These are phyloP conservation scores for Leucoma salicis DNA, from an alignment of 2,888 invertebrate genomes.

Conservation along the genomic window DNA sequence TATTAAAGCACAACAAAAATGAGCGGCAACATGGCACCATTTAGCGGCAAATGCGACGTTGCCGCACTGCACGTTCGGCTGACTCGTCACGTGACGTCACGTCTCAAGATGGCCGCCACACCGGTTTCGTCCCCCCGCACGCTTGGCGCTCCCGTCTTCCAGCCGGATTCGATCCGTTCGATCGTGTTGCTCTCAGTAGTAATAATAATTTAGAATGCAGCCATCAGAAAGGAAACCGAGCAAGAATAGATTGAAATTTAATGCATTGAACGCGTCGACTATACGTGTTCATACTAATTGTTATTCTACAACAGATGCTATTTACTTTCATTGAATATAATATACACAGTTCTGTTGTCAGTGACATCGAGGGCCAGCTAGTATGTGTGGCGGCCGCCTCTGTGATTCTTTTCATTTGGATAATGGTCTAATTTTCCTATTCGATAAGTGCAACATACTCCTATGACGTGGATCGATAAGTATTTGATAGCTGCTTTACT, in stretches of 20 bases:
- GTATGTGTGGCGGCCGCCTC: slow-evolving; percentile 43
- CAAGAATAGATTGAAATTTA: slow-evolving; percentile 79
- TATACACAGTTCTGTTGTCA: slow-evolving; percentile 47
- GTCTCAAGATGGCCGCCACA: slow-evolving; percentile 81
- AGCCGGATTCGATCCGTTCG: slow-evolving; percentile 75
- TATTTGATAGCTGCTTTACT: too few relatives aligned
- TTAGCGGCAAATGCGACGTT: slow-evolving; percentile 60
- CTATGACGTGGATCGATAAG: not conserved
- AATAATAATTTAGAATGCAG: slow-evolving; percentile 77
- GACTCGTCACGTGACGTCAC: slow-evolving; percentile 82
- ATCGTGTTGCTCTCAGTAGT: slow-evolving; percentile 62
- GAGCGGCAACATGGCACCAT: slow-evolving; percentile 64
- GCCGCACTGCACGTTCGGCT: slow-evolving; percentile 72
- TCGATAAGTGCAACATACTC: slow-evolving; percentile 4
- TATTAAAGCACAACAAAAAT: slow-evolving; percentile 66
- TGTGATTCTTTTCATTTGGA: slow-evolving; percentile 58
- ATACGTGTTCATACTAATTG: slow-evolving; percentile 67
- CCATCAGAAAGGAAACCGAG: slow-evolving; percentile 74
- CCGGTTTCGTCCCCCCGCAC: slow-evolving; percentile 68
- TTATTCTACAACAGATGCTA: slow-evolving; percentile 74
- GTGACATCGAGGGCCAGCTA: slow-evolving; percentile 54
- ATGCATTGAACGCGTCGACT: slow-evolving; percentile 66
- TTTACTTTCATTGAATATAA: slow-evolving; percentile 78
- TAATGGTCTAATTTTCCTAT: slow-evolving; percentile 40
- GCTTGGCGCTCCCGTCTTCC: slow-evolving; percentile 64